Conservation (phyloP, 2,113 vertebrate genomes). For the Martes martes region DNA sequence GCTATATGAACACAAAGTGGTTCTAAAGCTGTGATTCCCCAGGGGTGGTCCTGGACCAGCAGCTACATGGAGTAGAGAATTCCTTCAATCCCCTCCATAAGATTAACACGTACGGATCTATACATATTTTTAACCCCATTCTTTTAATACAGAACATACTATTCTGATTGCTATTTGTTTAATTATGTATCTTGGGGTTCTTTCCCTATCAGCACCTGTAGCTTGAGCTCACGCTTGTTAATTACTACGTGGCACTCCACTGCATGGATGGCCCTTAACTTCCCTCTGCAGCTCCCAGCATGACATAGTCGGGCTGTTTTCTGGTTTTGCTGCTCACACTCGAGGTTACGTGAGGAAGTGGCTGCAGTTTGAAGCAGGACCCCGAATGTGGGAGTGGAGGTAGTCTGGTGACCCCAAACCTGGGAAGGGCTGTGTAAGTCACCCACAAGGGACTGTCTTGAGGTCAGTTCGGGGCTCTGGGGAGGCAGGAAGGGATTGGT, state of each 20-base stretch:
- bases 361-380: neutral
- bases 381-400: no score
- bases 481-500: neutral
- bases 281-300: fast-evolving
- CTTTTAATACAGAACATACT: neutral
- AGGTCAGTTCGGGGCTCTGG: neutral
- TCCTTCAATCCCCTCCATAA: neutral
- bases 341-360: neutral
- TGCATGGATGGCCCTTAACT: neutral
- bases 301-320: neutral
- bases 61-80: neutral
- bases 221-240: neutral
- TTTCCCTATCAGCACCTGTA: neutral
- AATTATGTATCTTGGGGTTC: neutral
- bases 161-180: neutral
- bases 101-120: no score
- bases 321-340: neutral
- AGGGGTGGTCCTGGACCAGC: neutral
- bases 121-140: neutral
- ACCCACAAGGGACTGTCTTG: neutral
- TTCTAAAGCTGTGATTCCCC: no score
- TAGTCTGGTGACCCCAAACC: neutral
- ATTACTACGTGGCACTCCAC: fast-evolving
- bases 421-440: neutral
- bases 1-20: neutral